Conservation (phyloP, 2,797 vertebrate genomes). For the Oreortyx pictus region DNA sequence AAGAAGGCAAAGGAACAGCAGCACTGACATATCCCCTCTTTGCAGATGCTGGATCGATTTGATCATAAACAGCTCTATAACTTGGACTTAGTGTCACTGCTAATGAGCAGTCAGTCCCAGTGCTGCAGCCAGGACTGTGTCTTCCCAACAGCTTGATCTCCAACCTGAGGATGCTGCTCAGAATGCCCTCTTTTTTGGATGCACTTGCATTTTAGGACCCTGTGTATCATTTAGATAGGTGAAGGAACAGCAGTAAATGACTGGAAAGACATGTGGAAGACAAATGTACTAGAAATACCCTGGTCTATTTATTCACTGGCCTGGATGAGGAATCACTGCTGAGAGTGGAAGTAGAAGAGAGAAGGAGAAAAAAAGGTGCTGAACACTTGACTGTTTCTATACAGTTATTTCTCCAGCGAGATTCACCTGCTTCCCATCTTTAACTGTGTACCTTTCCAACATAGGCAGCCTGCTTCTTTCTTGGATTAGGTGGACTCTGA, state of each 20-base stretch:
- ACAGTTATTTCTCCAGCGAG: neutral
- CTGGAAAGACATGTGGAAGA: neutral
- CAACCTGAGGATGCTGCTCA: neutral
- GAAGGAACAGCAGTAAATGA: neutral
- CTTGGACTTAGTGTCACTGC: neutral
- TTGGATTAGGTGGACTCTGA: neutral
- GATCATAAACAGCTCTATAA: neutral
- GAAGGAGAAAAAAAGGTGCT: neutral
- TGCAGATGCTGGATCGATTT: neutral
- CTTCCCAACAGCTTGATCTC: fast-evolving
- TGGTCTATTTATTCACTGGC: neutral
- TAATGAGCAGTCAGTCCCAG: neutral
- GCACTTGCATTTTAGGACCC: fast-evolving
- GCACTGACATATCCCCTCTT: neutral
- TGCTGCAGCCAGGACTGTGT: neutral
- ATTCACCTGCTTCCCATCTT: neutral
- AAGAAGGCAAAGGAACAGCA: neutral
- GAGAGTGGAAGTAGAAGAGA: neutral
- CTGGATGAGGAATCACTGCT: neutral
- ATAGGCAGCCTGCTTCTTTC: neutral
- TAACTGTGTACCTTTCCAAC: neutral
- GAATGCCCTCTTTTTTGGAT: neutral
- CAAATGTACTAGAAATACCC: neutral
- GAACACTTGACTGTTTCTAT: neutral
- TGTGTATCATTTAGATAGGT: neutral